A percentile compares a stretch with the other conserved stretches of the same genome.
phyloP scores from a whole-genome alignment of 2,888 invertebrate genomes.

The Brachypalpus laphriformis region DNA sequence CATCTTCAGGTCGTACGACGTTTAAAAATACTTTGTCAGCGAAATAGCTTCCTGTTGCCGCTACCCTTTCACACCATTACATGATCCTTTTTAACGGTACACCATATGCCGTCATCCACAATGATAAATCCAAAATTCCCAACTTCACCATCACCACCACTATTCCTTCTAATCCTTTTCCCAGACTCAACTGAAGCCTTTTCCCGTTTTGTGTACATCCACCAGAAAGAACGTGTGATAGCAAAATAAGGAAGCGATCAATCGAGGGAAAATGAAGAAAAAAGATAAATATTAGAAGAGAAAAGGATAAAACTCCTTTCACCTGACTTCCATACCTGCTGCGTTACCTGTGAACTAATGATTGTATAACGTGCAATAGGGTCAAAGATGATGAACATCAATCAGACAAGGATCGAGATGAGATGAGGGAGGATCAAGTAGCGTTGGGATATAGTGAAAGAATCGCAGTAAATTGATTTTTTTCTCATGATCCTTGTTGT shows the following conservation, averaged over 20 bases:
- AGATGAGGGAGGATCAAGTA: constrained; percentile 51
- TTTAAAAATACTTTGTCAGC: constrained; percentile 39
- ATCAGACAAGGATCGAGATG: constrained; percentile 53
- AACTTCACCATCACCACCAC: neutral
- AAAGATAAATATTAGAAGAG: neutral
- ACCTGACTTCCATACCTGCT: constrained; percentile 72
- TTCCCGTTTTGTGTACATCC: constrained; percentile 54
- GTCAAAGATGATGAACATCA: constrained; percentile 61
- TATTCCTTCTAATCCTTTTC: constrained; percentile 65
- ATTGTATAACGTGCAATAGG: constrained; percentile 46
- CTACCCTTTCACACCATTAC: constrained; percentile 69
- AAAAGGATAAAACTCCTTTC: constrained; percentile 69
- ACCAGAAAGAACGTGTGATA: constrained; percentile 69
- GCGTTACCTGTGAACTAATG: constrained; percentile 62
- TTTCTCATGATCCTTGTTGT: constrained; percentile 43
- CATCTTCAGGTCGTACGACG: neutral
- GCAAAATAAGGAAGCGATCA: constrained; percentile 67
- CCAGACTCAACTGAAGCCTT: constrained; percentile 57
- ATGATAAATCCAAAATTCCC: constrained; percentile 40
- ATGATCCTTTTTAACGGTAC: constrained; percentile 66
- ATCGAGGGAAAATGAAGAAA: constrained; percentile 14
- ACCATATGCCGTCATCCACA: constrained; percentile 62
- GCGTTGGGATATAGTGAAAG: constrained; percentile 50
- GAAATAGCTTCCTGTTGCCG: constrained; percentile 56
- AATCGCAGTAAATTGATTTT: constrained; percentile 73